Evolutionary conservation across 2,113 vertebrate genomes (phyloP).

Genomic region (Formicarius rufipectus): DNA sequence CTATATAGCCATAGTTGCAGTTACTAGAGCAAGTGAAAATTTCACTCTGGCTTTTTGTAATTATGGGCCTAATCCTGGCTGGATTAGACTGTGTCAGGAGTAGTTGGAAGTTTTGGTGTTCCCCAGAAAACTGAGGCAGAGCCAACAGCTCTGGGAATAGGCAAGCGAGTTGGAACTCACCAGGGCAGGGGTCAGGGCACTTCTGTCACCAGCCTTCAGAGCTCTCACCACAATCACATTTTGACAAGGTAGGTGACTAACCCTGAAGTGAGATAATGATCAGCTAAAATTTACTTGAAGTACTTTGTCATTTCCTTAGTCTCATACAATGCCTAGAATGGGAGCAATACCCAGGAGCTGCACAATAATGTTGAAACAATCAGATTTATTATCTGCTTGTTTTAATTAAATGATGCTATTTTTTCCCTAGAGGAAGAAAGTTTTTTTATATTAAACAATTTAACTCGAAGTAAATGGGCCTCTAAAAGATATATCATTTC

Average conservation of each 20-base stretch:
- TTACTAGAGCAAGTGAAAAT: fast-evolving
- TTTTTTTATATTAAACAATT: not conserved
- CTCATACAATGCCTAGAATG: not conserved
- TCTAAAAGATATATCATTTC: not conserved
- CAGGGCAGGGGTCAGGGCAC: not conserved
- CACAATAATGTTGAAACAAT: constrained; percentile 17
- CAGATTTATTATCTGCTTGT: constrained; percentile 21
- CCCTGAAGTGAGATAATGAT: not conserved
- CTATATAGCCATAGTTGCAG: not conserved
- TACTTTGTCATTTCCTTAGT: not conserved
- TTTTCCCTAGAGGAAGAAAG: not conserved
- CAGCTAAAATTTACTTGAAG: not conserved
- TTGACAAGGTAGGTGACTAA: not conserved
- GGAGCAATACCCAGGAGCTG: not conserved
- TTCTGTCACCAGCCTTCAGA: not conserved
- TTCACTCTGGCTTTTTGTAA: not conserved
- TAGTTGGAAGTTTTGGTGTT: not conserved
- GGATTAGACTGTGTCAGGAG: not conserved
- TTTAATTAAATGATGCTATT: constrained; percentile 36
- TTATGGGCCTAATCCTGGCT: not conserved
- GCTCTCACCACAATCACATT: not conserved
- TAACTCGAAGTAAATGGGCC: constrained; percentile 13
- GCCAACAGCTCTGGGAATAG: not conserved
- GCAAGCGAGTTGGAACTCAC: not conserved
- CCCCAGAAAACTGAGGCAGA: not conserved